A percentile compares a stretch with the other conserved stretches of the same genome.
Conservation (phyloP, 2,888 invertebrate genomes). For the Seladonia tumulorum region DNA sequence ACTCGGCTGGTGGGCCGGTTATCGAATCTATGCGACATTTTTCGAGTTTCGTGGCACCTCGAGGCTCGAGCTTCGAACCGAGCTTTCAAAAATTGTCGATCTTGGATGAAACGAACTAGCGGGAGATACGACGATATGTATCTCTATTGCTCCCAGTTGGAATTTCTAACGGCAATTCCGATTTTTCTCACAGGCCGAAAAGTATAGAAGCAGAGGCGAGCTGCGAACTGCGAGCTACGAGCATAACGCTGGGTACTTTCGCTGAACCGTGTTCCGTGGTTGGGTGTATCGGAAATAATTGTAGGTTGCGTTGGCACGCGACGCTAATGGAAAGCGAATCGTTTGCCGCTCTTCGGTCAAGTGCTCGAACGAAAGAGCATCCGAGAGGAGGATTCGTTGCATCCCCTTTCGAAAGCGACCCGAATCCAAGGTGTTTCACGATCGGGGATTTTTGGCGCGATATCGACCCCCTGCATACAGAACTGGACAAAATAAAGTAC, state of each 20-base stretch:
- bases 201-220: background rate
- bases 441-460: background rate
- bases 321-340: constrained; percentile 15
- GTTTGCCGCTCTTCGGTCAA: background rate
- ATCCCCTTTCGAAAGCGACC: no score
- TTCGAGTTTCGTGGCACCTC: background rate
- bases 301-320: constrained; percentile 12
- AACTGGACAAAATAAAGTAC: no score
- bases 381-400: background rate
- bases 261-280: background rate
- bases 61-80: background rate
- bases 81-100: background rate
- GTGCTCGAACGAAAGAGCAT: background rate
- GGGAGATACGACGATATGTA: background rate
- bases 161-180: background rate
- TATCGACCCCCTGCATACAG: constrained; percentile 11
- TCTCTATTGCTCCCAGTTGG: background rate
- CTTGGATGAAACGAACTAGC: background rate
- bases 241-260: background rate
- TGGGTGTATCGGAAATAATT: constrained; percentile 11
- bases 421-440: background rate
- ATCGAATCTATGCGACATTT: constrained; percentile 17
- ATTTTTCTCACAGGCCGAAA: background rate
- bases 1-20: constrained; percentile 1
- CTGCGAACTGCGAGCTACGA: background rate